These are phyloP conservation scores for Cirrhinus mrigala DNA, from an alignment of 2,797 vertebrate genomes.

Conservation along the genomic window DNA sequence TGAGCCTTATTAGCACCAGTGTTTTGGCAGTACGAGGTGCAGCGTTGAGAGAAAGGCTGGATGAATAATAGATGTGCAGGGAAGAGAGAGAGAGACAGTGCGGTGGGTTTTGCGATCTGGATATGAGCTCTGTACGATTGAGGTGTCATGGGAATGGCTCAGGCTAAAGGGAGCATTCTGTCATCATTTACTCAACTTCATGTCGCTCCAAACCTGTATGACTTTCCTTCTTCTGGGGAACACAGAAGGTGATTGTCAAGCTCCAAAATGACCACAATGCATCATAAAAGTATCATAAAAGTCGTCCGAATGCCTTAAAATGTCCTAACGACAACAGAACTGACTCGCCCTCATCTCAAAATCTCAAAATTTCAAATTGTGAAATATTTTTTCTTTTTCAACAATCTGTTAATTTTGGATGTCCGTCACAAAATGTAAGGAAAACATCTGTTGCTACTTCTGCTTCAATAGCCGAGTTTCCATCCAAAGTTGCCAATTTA, in stretches of 20 bases:
- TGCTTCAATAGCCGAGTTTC: too few species aligned
- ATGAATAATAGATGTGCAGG: slow-evolving; percentile 69
- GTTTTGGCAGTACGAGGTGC: slow-evolving; percentile 73
- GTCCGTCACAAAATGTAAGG: neutral
- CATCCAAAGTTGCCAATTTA: too few species aligned
- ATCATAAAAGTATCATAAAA: neutral
- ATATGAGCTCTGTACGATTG: slow-evolving; percentile 6
- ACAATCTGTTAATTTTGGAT: neutral
- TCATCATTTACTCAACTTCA: neutral
- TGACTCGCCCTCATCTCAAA: too few species aligned
- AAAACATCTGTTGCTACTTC: neutral
- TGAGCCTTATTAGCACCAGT: slow-evolving; percentile 74
- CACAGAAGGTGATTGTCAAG: slow-evolving; percentile 32
- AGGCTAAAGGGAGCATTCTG: slow-evolving; percentile 5
- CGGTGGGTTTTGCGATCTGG: slow-evolving; percentile 61
- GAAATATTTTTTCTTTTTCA: neutral
- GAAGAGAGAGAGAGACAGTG: slow-evolving; percentile 7
- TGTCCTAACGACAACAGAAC: too few species aligned
- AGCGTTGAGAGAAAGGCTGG: slow-evolving; percentile 68
- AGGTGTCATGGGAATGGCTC: slow-evolving; percentile 10
- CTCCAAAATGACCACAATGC: neutral
- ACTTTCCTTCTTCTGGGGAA: slow-evolving; percentile 48
- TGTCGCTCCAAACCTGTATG: neutral
- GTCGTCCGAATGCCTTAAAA: too few species aligned
- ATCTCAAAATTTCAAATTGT: too few species aligned